Base-by-base conservation (phyloP, 1,140 invertebrate species). In the Orchesella cincta region DNA sequence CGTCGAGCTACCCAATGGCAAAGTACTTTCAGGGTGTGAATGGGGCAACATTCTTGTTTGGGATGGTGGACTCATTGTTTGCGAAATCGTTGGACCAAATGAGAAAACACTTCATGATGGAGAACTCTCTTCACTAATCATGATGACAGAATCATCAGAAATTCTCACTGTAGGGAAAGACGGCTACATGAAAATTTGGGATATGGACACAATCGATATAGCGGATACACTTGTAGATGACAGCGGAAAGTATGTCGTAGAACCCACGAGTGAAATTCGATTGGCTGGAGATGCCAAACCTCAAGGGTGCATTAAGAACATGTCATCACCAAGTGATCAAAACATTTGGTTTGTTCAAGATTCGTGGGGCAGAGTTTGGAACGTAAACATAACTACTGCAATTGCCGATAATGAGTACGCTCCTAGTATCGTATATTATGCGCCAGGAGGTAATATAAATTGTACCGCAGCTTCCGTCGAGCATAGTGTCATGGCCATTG, bases 11-110 rank as follows among this genome's bases (percentile, higher is more conserved):
- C 90, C 93, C 1, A 93, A 96, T 86, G 93, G 93, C 84, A 96
- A 95, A 87, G 89, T 94, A 0, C 86, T 96, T 29, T 94, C 94
- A 1, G 93, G 94, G 3, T 92, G 91, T 82, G 91, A 93, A 81
- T 95, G 93, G 93, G 94, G 94, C 20, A 96, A 96, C 84, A 90
- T 97, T 83, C 84, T 96, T 54, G 86, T 96, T 0, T 97, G 95
- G 94, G 93, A 96, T 81, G 92, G 90, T 76, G 92, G 92, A 26
- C 86, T 94, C 1, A 94, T 96, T 23, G 94, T 94, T 86, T 85
- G 94, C 5, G 92, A 94, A 88, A 88, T 94, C 0, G 90, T 88
- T 33, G 87, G 89, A 81, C 91, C 90, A 78, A 89, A 88, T 62
- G 87, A 89, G 35, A 91, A 90, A 83, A 85, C 88, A 0, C 95